A percentile compares a stretch with the other conserved stretches of the same genome.
Evolutionary conservation across 2,888 invertebrate genomes (phyloP).

Genomic region (Drosophila atripex): DNA sequence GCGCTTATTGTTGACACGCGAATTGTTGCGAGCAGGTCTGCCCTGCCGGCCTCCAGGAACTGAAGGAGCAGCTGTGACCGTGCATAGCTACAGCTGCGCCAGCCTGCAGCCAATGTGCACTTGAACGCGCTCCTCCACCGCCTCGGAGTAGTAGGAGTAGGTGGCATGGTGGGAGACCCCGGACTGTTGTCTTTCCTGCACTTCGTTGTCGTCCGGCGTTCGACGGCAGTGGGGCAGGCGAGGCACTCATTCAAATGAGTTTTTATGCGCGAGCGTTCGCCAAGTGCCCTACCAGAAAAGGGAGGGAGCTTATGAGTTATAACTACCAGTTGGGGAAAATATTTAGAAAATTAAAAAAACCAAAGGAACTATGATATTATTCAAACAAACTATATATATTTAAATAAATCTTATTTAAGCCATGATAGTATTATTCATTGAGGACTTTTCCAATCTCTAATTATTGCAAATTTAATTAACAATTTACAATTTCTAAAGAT

Average conservation of each 20-base stretch:
- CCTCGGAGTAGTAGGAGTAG: slow-evolving; percentile 7
- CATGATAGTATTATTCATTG: not conserved
- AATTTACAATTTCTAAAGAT: not conserved
- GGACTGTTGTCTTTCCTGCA: slow-evolving; percentile 52
- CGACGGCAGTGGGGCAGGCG: slow-evolving; percentile 32
- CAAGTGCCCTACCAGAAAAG: slow-evolving; percentile 47
- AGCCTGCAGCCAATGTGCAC: slow-evolving; percentile 60
- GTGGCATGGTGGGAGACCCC: slow-evolving; percentile 10
- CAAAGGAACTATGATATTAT: not conserved
- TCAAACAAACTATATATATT: not conserved
- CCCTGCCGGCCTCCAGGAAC: slow-evolving; percentile 13
- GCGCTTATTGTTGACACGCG: slow-evolving; percentile 79
- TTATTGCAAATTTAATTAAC: no score
- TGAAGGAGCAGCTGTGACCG: slow-evolving; percentile 65
- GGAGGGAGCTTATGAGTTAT: slow-evolving; percentile 19
- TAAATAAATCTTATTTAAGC: not conserved
- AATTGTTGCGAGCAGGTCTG: slow-evolving; percentile 52
- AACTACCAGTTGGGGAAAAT: not conserved
- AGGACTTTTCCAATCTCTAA: not conserved
- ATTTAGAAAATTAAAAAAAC: not conserved
- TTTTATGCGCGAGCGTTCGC: slow-evolving; percentile 66
- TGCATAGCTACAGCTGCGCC: slow-evolving; percentile 45
- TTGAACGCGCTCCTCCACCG: slow-evolving; percentile 47
- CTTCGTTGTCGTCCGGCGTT: slow-evolving; percentile 49
- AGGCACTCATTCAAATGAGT: slow-evolving; percentile 74